Base-by-base conservation (phyloP, 2,797 vertebrate genomes). In the Choloepus didactylus region DNA sequence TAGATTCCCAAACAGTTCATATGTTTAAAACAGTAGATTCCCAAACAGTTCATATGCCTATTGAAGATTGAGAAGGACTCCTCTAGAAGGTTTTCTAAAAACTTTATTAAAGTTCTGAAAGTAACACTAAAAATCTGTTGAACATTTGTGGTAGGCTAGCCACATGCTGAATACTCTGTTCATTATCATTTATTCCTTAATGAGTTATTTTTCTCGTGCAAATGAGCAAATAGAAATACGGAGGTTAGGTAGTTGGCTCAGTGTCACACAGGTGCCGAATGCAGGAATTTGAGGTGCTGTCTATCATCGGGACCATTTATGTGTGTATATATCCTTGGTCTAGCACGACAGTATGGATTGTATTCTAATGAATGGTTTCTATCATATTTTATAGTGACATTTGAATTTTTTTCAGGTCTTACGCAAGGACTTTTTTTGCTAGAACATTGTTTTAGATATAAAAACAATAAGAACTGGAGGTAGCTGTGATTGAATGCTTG, bases 91-190 rank as follows among this genome's bases (percentile, higher is more conserved):
- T 67, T 86, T 91, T 86, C 72, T 64, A 7, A 41, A 67, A 85
- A 80, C 6, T 31, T 64, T 70, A 29, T 44, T 91, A 31, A n/a
- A 15, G 31, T 66, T 66, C 31, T 15, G 27, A 82, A 81, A 88
- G n/a, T 64, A 94, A 67, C 86, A 59, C 16, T 72, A 56, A 69
- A 89, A 85, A 93, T 49, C 66, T 93, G 38, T 27, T 64, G 54
- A 82, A 79, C 31, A 67, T 73, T 91, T 51, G 27, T 46, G 15
- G 6, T 87, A 1, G 81, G 51, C 66, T 72, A 62, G 18, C 35
- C 86, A 77, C 1, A 29, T 60, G 11, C 9, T 87, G 83, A 87
- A 77, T 69, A 59, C 16, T 80, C 11, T 79, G 51, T 84, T 89
- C 16, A 83, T 76, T 64, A 81, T 88, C 31, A 80, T 62, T 59